Conservation (phyloP, 2,797 vertebrate species). For the Trachops cirrhosus region DNA sequence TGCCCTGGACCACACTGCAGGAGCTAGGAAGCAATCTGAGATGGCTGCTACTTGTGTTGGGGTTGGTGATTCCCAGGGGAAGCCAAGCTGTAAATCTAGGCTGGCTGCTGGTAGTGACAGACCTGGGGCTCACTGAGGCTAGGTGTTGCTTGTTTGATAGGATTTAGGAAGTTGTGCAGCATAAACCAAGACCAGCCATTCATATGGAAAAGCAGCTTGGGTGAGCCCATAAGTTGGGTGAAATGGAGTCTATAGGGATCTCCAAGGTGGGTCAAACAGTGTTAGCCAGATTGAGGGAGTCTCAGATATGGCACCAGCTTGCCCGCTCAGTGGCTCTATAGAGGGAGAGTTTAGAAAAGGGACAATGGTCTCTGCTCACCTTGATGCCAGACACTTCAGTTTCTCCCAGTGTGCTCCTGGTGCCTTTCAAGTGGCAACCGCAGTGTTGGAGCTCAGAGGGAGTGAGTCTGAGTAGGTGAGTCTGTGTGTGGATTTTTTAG, state of each 20-base stretch:
- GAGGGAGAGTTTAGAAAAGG: background rate
- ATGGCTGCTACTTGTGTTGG: too few species aligned
- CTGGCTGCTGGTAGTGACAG: background rate
- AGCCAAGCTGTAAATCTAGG: background rate
- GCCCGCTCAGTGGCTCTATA: background rate
- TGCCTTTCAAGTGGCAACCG: background rate
- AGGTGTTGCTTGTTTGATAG: background rate
- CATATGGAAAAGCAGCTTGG: background rate
- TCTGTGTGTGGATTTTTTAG: background rate
- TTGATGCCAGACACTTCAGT: background rate
- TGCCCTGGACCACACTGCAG: too few species aligned
- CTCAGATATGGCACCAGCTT: background rate
- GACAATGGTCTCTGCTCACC: background rate
- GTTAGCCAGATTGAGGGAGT: background rate
- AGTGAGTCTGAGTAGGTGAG: background rate
- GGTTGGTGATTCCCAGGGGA: background rate
- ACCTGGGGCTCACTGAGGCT: background rate
- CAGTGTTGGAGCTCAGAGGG: background rate
- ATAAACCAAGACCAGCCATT: background rate
- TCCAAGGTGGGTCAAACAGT: background rate
- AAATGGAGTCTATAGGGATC: background rate
- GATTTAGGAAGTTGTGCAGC: background rate
- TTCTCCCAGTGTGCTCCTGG: background rate
- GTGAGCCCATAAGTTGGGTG: background rate
- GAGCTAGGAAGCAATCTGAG: too few species aligned